phyloP scores from a whole-genome alignment of 2,797 vertebrate species.

The Falco biarmicus region DNA sequence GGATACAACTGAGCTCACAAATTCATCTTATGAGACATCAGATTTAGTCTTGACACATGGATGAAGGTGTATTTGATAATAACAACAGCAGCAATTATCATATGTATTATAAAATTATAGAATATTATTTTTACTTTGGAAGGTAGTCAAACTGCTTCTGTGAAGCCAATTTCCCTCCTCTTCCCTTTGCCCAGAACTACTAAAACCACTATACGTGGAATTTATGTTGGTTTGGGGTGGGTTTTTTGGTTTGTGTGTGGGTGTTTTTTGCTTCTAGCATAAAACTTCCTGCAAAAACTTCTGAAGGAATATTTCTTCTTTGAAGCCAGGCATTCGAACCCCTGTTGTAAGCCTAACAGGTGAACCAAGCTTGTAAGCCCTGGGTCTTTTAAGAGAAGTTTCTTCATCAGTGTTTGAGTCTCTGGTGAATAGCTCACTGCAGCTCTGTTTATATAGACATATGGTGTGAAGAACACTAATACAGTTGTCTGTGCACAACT shows the following conservation, averaged over 20 bases:
- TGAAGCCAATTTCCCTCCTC: not conserved
- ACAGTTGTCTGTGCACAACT: slow-evolving; percentile 76
- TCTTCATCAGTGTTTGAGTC: slow-evolving; percentile 4
- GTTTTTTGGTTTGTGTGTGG: not conserved
- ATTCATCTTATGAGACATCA: not conserved
- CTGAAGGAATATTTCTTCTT: slow-evolving; percentile 23
- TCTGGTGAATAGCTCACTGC: slow-evolving; percentile 56
- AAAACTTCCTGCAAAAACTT: slow-evolving; percentile 2
- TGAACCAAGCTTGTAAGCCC: slow-evolving; percentile 8
- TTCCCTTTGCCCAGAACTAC: not conserved
- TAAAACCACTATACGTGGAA: not conserved
- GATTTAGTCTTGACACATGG: not conserved
- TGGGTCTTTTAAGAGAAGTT: slow-evolving; percentile 35
- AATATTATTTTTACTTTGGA: not conserved
- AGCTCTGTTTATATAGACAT: slow-evolving; percentile 61
- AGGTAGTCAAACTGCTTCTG: not conserved
- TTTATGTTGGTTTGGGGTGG: not conserved
- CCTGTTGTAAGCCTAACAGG: slow-evolving; percentile 50
- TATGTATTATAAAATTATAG: not conserved
- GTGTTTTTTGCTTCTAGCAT: not conserved
- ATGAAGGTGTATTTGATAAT: not conserved
- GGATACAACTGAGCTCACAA: not conserved
- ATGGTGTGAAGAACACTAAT: slow-evolving; percentile 63
- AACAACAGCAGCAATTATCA: not conserved
- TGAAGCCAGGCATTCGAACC: slow-evolving; percentile 40